Evolutionary conservation across 2,797 vertebrate species (phyloP), one percentile per base, ranked within the genome.

Genomic region (Oreochromis grahami): DNA sequence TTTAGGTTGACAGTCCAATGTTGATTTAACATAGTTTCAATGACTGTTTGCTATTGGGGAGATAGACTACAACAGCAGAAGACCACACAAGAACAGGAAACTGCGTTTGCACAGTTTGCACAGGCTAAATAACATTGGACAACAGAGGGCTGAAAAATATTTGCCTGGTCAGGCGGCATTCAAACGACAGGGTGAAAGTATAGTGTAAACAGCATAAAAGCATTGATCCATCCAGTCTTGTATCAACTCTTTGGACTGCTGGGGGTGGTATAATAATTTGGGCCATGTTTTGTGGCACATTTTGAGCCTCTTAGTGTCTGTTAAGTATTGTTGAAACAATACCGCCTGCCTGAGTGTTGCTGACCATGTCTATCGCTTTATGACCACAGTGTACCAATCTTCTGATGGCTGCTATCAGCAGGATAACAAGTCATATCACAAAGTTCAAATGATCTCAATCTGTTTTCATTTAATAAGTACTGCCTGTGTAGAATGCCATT

Each of bases 121-220:
- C 14, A 43, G 21, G 65, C 21, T 45, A 43, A 70, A 43, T 21
- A 45, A 70, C 5, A 70, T 7, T 70, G 21, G 65, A 70, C 21
- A 26, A 70, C 5, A 26, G 21, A 70, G n/a, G 38, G 21, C 8
- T 45, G 38, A 24, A 2, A 26, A 70, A 45, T 24, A 21, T 15
- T 70, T 70, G 65, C 38, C 65, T 26, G 21, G 21, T 45, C 8
- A 1, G 14, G 45, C 13, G 0, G 84, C 81, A 81, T 86, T 83
- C 74, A 19, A 82, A 86, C 72, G 52, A 56, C 77, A 65, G 76
- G 74, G 68, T 90, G 32, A 90, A 85, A 91, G 90, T 86, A 84
- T 89, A 80, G 78, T 4, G 65, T 84, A 79, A 85, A 9, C 78
- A 86, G 84, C 84, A 90, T 81, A 76, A 89, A 87, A 81, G 36